Base-by-base conservation (phyloP, 2,888 invertebrate genomes). In the Leptopilina myrica region DNA sequence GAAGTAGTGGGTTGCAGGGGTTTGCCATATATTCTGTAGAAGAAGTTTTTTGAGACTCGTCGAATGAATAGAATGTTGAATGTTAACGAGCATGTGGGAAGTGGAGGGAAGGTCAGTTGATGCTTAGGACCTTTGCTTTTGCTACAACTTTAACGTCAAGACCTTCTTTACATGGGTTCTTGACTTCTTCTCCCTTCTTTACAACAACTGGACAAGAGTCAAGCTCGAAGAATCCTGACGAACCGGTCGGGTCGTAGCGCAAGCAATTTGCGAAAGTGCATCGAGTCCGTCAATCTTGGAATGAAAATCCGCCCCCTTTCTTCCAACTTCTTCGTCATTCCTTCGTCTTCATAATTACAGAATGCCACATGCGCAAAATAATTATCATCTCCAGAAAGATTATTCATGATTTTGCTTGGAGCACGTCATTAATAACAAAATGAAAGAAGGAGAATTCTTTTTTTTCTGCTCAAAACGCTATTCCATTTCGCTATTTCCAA, bases 181-280 rank as follows among this genome's bases (percentile, higher is more conserved):
- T 77, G 15, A 64, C 26, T 69, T 67, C 59, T 69, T 65, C 15
- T 69, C 56, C 43, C 40, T 43, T 7, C 26, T 66, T 66, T 14
- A 56, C 7, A 56, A 33, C 49, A 40, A 5, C 66, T 12, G 49
- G 40, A 20, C 49, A 33, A 20, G 66, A n/a, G 8, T 46, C 43
- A n/a, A 20, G 43, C 15, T 15, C 14, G 79, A 77, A 81, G 79
- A 82, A 83, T 82, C 83, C 76, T 64, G 81, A 78, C 77, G 67
- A 82, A 82, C 83, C 81, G 79, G 83, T 83, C 83, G 79, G 33
- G 33, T 80, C 80, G 76, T 77, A 75, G 81, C 82, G 79, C 49
- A 12, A 86, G 85, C 85, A 88, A 88, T 88, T 87, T 88, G 80
- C 84, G 87, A 86, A 85, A 86, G 86, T 85, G 84, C 86, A 85